These are phyloP conservation scores for Astur gentilis DNA, from an alignment of 2,113 vertebrate species.

Conservation along the genomic window DNA sequence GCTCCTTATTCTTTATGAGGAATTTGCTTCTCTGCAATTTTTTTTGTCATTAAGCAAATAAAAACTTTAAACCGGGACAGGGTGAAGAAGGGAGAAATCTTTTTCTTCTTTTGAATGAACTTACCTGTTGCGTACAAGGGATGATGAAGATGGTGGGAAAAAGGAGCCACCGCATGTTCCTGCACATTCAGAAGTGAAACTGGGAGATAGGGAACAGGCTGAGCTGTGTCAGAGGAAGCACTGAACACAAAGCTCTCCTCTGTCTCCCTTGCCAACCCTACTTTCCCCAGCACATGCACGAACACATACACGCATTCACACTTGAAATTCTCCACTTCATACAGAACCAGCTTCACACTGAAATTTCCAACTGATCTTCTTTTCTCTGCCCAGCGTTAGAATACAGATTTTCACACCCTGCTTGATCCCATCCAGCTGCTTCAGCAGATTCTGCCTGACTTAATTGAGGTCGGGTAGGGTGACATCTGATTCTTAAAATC, in stretches of 20 bases:
- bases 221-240: conserved; percentile 63
- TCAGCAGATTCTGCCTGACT: neutral
- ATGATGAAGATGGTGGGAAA: conserved; percentile 73
- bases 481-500: conserved; percentile 20
- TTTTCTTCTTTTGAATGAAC: conserved; percentile 37
- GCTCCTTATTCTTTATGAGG: neutral
- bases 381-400: neutral
- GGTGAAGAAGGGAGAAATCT: neutral
- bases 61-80: neutral
- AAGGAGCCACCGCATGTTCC: conserved; percentile 82
- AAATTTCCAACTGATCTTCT: neutral
- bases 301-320: conserved; percentile 73
- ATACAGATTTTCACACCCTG: conserved; percentile 25
- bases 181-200: conserved; percentile 19
- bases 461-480: conserved; percentile 3
- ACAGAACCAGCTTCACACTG: conserved; percentile 38
- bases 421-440: conserved; percentile 21
- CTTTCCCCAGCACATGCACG: conserved; percentile 71
- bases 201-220: conserved; percentile 62
- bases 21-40: neutral
- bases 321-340: conserved; percentile 78
- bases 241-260: conserved; percentile 87
- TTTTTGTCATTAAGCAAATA: conserved; percentile 1
- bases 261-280: conserved; percentile 82
- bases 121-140: conserved; percentile 82